These are phyloP conservation scores for Argentina silus DNA, from an alignment of 2,797 vertebrate genomes.

Conservation along the genomic window DNA sequence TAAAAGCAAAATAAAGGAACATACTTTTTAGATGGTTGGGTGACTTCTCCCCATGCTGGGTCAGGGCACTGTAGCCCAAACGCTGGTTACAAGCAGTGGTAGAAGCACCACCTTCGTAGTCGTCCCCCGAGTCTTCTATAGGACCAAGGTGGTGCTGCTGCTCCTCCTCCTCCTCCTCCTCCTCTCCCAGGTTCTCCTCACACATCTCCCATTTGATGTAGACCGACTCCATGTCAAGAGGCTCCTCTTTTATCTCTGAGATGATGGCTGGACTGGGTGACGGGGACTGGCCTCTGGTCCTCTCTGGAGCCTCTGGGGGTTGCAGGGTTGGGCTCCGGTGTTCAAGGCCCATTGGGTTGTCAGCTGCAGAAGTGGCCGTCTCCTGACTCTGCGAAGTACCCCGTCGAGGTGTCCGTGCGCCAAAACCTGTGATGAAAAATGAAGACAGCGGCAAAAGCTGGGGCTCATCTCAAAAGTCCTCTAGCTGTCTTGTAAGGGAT, in stretches of 20 bases:
- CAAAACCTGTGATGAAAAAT: no score
- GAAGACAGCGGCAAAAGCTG: neutral
- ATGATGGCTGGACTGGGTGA: neutral
- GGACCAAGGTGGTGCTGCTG: neutral
- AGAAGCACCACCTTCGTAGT: neutral
- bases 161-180: neutral
- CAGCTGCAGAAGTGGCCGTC: no score
- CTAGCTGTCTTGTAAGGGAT: no score
- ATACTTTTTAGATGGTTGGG: slow-evolving; percentile 3
- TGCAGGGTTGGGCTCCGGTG: neutral
- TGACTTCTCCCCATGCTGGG: neutral
- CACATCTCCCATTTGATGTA: slow-evolving; percentile 36
- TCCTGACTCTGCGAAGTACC: no score
- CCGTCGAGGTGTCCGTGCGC: no score
- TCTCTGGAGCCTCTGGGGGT: slow-evolving; percentile 1
- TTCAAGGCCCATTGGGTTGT: neutral
- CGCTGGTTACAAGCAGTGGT: neutral
- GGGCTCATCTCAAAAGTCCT: no score
- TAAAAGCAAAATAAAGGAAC: neutral
- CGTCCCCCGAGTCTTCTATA: neutral
- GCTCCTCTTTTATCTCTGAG: slow-evolving; percentile 34
- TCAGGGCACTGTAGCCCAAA: neutral
- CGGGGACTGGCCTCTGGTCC: slow-evolving; percentile 7
- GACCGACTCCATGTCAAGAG: slow-evolving; percentile 3
- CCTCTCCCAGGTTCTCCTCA: slow-evolving; percentile 24